These are phyloP conservation scores for Drosophila ficusphila DNA, from an alignment of 1,140 invertebrate species.

Conservation along the genomic window DNA sequence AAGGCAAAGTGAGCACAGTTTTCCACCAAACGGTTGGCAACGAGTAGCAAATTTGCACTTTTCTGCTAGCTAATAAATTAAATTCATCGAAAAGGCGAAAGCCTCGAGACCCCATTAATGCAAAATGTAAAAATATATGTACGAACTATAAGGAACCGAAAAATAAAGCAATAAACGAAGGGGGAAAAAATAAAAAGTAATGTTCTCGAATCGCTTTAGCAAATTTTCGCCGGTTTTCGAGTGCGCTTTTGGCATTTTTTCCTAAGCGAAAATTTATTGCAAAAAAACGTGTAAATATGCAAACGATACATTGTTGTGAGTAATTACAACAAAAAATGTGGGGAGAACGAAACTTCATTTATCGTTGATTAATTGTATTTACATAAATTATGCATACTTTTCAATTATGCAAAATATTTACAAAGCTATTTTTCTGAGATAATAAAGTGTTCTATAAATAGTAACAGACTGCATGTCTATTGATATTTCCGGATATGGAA, in stretches of 20 bases:
- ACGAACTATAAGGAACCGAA: slow-evolving; percentile 1
- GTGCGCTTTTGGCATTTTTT: slow-evolving; percentile 33
- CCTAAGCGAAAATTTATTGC: slow-evolving; percentile 49
- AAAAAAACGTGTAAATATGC: slow-evolving; percentile 77
- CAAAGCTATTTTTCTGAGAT: slow-evolving; percentile 33
- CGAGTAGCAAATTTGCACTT: slow-evolving; percentile 66
- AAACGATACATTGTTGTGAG: slow-evolving; percentile 21
- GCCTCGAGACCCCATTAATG: slow-evolving; percentile 35
- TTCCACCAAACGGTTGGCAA: slow-evolving; percentile 34
- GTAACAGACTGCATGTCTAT: slow-evolving; percentile 33
- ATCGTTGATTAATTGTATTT: slow-evolving; percentile 72
- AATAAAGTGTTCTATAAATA: slow-evolving; percentile 56
- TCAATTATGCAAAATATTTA: slow-evolving; percentile 57
- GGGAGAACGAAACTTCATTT: slow-evolving; percentile 37
- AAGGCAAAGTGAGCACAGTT: slow-evolving; percentile 64
- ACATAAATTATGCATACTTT: slow-evolving; percentile 66
- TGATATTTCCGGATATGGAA: slow-evolving; percentile 21
- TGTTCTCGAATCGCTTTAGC: slow-evolving; percentile 14
- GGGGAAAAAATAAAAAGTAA: slow-evolving; percentile 10
- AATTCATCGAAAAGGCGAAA: slow-evolving; percentile 51
- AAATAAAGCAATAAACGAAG: slow-evolving; percentile 11
- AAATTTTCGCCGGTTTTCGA: slow-evolving; percentile 44
- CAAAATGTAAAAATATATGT: slow-evolving; percentile 9
- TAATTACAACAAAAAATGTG: slow-evolving; percentile 2
- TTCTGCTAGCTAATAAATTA: slow-evolving; percentile 66